Conservation (phyloP, 2,888 invertebrate genomes). For the Diadegma fenestrale region DNA sequence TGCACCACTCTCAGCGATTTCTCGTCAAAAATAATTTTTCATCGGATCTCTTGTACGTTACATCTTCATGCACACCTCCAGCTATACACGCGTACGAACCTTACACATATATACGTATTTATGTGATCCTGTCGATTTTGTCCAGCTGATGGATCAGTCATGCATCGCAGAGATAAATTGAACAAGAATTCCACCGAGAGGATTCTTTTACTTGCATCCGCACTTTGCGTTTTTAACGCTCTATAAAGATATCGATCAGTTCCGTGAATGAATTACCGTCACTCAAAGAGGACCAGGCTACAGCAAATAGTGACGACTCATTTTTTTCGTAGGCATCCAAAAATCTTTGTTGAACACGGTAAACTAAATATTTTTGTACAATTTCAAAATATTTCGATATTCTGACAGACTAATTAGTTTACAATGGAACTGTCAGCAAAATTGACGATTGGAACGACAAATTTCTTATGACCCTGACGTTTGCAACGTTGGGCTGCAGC, state of each 20-base stretch:
- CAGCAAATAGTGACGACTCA: too few relatives aligned
- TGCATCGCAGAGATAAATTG: conserved; percentile 64
- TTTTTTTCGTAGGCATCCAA: too few relatives aligned
- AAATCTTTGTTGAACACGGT: too few relatives aligned
- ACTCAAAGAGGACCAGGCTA: conserved; percentile 12
- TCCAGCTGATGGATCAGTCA: conserved; percentile 39
- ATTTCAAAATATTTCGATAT: too few relatives aligned
- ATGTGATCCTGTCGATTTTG: conserved; percentile 14
- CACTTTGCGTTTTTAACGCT: not conserved
- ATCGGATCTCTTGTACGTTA: conserved; percentile 20
- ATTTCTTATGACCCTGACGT: too few relatives aligned
- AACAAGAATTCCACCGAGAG: conserved; percentile 39
- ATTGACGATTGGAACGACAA: too few relatives aligned
- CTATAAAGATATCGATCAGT: not conserved
- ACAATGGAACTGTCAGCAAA: too few relatives aligned
- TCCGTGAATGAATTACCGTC: conserved; percentile 48
- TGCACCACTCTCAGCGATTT: conserved; percentile 43
- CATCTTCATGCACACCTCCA: not conserved
- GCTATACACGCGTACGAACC: not conserved
- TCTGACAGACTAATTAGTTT: too few relatives aligned
- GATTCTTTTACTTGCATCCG: not conserved
- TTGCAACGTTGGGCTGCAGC: too few relatives aligned
- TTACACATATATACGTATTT: not conserved
- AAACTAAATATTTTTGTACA: too few relatives aligned
- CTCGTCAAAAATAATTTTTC: conserved; percentile 50